Conservation (phyloP, 2,888 invertebrate genomes). For the Hypselothyrea guttata region DNA sequence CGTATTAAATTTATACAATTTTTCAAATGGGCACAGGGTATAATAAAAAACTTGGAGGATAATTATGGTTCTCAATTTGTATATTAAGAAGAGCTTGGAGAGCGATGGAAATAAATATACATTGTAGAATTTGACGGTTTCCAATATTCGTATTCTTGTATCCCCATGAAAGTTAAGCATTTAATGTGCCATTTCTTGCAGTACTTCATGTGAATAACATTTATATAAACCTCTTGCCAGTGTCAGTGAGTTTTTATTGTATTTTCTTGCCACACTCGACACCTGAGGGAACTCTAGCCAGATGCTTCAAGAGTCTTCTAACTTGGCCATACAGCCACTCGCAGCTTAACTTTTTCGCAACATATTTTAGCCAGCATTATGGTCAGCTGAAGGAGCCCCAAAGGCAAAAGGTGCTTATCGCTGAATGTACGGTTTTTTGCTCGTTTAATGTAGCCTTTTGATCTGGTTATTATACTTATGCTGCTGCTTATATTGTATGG, state of each 20-base stretch:
- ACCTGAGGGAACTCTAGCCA: not conserved
- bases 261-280: no score
- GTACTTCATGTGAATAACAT: not conserved
- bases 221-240: not conserved
- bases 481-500: conserved; percentile 1
- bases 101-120: no score
- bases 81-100: no score
- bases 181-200: conserved; percentile 7
- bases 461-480: conserved; percentile 51
- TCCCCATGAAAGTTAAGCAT: no score
- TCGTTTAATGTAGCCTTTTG: conserved; percentile 40
- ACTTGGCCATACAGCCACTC: conserved; percentile 50
- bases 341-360: conserved; percentile 46
- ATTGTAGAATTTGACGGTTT: no score
- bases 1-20: no score
- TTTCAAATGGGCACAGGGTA: no score
- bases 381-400: conserved; percentile 20
- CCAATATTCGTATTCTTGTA: no score
- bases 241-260: conserved; percentile 3
- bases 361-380: conserved; percentile 47
- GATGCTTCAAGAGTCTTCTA: conserved; percentile 22
- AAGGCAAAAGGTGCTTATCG: conserved; percentile 60
- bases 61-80: no score
- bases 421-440: conserved; percentile 19
- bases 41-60: no score